These are phyloP conservation scores for Irena cyanogastra DNA, from an alignment of 2,113 vertebrate genomes.

Conservation along the genomic window DNA sequence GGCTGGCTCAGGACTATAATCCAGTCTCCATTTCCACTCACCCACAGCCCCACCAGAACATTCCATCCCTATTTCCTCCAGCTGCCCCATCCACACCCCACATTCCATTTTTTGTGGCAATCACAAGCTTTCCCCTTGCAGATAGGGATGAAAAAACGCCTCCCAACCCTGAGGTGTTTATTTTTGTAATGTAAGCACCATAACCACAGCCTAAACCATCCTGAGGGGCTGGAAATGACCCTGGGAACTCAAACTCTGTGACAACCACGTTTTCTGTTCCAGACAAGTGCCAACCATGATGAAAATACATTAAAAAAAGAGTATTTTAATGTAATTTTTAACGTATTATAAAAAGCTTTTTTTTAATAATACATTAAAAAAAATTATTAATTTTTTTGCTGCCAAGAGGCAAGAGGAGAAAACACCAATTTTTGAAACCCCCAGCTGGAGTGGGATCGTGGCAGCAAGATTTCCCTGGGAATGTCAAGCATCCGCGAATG, in stretches of 20 bases:
- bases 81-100: neutral
- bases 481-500: neutral
- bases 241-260: neutral
- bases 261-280: neutral
- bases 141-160: neutral
- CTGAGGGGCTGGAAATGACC: neutral
- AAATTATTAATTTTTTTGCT: neutral
- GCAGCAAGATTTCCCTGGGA: neutral
- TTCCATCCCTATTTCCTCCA: neutral
- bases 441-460: too few species aligned
- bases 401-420: neutral
- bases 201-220: neutral
- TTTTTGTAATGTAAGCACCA: neutral
- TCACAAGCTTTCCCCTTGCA: neutral
- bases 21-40: neutral
- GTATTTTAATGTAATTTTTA: too few species aligned
- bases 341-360: too few species aligned
- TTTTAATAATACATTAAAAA: neutral
- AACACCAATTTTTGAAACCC: neutral
- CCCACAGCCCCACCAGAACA: neutral
- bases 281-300: neutral
- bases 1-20: neutral
- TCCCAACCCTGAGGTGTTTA: neutral
- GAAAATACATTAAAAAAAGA: too few species aligned
- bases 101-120: neutral